Base-by-base conservation (phyloP, 2,797 vertebrate genomes). In the Dryobates pubescens region DNA sequence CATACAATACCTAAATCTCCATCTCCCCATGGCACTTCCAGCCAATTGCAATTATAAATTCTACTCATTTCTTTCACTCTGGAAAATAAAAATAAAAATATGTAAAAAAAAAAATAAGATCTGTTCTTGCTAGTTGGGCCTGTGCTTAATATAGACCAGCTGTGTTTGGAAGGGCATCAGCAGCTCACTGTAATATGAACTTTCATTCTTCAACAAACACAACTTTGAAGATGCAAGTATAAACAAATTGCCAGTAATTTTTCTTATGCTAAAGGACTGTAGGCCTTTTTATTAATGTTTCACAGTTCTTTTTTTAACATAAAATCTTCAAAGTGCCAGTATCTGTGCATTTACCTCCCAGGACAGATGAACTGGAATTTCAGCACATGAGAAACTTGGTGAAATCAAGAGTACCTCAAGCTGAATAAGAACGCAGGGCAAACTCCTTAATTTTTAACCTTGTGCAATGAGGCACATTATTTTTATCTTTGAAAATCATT, bases 1-100 rank as follows among this genome's bases (percentile, higher is more conserved):
- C 62, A 87, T 96, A 97, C 85, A 92, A n/a, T 99, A 99, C 98
- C 98, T 97, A 99, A 97, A 94, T 99, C 99, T 97, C 99, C 98
- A 72, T 99, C 99, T 97, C 98, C 98, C 99, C 98, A 99, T 1
- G 98, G 98, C 81, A 98, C 98, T 96, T 99, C 99, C 96, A 98
- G 96, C 98, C 98, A 98, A 97, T 91, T 97, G 86, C 94, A 98
- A 96, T 96, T 96, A 92, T 98, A 98, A 88, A 97, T 92, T 88
- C 97, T 98, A 95, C 98, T 98, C 98, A 99, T 99, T 63, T 76
- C 96, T 92, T 90, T 91, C 68, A 93, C 86, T 82, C 65, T 91
- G 95, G 90, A 92, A 94, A 92, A 94, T 93, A 94, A 94, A 97
- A 85, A 49, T 43, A 43, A 36, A 17, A 71, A 47, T 36, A 74